phyloP scores from a whole-genome alignment of 2,113 vertebrate genomes.

The Rhinoderma darwinii region DNA sequence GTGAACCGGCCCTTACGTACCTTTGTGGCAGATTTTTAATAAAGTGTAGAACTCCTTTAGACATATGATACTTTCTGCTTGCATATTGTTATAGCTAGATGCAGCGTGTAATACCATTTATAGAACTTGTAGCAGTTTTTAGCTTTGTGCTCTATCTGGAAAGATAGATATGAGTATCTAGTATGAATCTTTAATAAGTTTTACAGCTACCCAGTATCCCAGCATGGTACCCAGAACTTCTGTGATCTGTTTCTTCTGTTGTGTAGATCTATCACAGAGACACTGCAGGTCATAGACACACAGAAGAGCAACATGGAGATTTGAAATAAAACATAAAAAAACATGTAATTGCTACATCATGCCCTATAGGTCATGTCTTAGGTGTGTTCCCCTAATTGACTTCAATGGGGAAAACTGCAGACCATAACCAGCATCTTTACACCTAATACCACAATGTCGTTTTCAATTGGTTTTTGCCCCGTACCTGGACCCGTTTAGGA shows the following conservation, averaged over 20 bases:
- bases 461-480: no score
- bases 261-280: conserved; percentile 2
- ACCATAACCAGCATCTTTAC: background rate
- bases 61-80: background rate
- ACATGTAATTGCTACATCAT: background rate
- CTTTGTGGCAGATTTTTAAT: no score
- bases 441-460: no score
- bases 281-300: background rate
- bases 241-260: conserved; percentile 30
- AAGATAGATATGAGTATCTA: background rate
- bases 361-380: no score
- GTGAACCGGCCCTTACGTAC: no score
- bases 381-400: background rate
- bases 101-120: background rate
- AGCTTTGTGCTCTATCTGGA: background rate
- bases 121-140: background rate
- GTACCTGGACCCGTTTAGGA: no score
- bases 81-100: background rate
- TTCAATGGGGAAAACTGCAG: background rate
- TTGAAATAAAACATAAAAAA: background rate
- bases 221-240: background rate
- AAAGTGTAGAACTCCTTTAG: no score
- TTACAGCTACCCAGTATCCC: background rate
- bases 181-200: conserved; percentile 21
- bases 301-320: background rate